phyloP scores from a whole-genome alignment of 1,140 invertebrate species.

The Drosophila guanche region DNA sequence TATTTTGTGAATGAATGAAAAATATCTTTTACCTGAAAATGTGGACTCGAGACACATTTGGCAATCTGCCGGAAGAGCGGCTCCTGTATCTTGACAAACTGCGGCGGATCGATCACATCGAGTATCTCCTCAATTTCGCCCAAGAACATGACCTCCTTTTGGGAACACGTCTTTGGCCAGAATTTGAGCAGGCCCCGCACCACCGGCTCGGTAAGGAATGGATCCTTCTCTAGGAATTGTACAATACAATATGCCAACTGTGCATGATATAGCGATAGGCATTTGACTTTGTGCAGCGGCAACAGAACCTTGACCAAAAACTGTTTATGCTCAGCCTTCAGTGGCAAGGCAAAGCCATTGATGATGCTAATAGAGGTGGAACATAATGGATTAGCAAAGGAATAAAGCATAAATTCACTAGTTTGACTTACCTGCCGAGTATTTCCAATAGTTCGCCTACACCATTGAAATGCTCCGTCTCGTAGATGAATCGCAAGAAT shows the following conservation, averaged over 20 bases:
- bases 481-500: slow-evolving; percentile 99
- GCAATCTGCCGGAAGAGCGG: slow-evolving; percentile 98
- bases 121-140: slow-evolving; percentile 99
- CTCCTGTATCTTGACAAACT: slow-evolving; percentile 99
- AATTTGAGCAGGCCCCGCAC: slow-evolving; percentile 98
- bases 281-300: slow-evolving; percentile 98
- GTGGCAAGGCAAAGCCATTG: slow-evolving; percentile 98
- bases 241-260: slow-evolving; percentile 99
- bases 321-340: slow-evolving; percentile 98
- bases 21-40: slow-evolving; percentile 91
- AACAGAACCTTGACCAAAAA: slow-evolving; percentile 99
- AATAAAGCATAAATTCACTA: neutral
- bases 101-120: slow-evolving; percentile 98
- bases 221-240: slow-evolving; percentile 99
- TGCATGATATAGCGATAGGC: slow-evolving; percentile 96
- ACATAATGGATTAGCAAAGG: neutral
- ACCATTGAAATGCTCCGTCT: slow-evolving; percentile 99
- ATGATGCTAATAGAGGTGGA: slow-evolving; percentile 92
- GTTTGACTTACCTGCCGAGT: slow-evolving; percentile 90
- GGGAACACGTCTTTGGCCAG: slow-evolving; percentile 99
- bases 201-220: slow-evolving; percentile 97
- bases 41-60: slow-evolving; percentile 99
- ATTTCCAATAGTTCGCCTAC: slow-evolving; percentile 99
- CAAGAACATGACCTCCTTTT: slow-evolving; percentile 99
- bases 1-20: neutral